Evolutionary conservation across 2,113 vertebrate species (phyloP).

Genomic region (Odocoileus hemionus): DNA sequence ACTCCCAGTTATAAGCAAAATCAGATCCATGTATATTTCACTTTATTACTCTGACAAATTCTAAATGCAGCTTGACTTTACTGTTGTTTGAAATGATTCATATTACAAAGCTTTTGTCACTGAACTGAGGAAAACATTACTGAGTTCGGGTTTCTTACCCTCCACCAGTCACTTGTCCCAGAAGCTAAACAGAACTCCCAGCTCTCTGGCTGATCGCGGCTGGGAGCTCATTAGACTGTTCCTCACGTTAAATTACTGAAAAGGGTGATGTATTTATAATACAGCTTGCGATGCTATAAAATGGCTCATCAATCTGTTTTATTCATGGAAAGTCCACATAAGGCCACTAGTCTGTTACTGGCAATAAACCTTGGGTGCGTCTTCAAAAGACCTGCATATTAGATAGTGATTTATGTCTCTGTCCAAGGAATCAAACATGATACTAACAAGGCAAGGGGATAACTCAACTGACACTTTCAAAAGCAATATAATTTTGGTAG

Average conservation of each 20-base stretch:
- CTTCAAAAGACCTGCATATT: slow-evolving; percentile 82
- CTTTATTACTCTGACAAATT: slow-evolving; percentile 42
- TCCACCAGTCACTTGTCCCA: slow-evolving; percentile 59
- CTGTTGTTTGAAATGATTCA: slow-evolving; percentile 44
- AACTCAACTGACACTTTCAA: slow-evolving; percentile 72
- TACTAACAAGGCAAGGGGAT: slow-evolving; percentile 77
- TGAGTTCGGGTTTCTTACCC: slow-evolving; percentile 55
- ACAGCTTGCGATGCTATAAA: slow-evolving; percentile 82
- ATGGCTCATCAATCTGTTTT: slow-evolving; percentile 87
- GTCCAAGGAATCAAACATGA: slow-evolving; percentile 80
- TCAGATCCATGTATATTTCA: slow-evolving; percentile 35
- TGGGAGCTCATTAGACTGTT: slow-evolving; percentile 79
- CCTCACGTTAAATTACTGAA: slow-evolving; percentile 83
- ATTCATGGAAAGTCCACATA: slow-evolving; percentile 83
- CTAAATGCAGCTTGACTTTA: slow-evolving; percentile 33
- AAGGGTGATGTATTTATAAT: slow-evolving; percentile 84
- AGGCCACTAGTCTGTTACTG: slow-evolving; percentile 83
- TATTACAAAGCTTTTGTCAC: slow-evolving; percentile 35
- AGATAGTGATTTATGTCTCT: slow-evolving; percentile 79
- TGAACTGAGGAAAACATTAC: slow-evolving; percentile 58
- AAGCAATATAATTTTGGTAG: slow-evolving; percentile 70
- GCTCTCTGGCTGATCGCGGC: slow-evolving; percentile 59
- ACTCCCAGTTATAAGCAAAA: slow-evolving; percentile 46
- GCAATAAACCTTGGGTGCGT: slow-evolving; percentile 83
- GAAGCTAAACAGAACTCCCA: slow-evolving; percentile 58